Evolutionary conservation across 2,888 invertebrate species (phyloP).

Genomic region (Tillus elongatus): DNA sequence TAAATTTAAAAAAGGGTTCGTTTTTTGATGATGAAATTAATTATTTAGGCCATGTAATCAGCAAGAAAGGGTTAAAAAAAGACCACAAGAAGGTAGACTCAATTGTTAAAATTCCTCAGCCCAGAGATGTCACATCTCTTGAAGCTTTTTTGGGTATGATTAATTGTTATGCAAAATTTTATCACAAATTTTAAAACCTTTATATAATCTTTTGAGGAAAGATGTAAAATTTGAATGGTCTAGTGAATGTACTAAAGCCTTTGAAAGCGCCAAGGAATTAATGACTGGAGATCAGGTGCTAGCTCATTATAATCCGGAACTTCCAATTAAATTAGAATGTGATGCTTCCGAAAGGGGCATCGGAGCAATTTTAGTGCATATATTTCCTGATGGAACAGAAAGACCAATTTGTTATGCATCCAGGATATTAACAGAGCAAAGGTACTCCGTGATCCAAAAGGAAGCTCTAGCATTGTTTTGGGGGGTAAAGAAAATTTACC

Average conservation of each 20-base stretch:
- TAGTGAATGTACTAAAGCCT: conserved; percentile 8
- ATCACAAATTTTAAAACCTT: conserved; percentile 9
- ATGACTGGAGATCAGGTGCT: conserved; percentile 13
- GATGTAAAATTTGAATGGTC: conserved; percentile 11
- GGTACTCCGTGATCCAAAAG: conserved; percentile 27
- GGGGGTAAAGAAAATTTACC: conserved; percentile 26
- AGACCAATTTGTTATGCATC: conserved; percentile 26
- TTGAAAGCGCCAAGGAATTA: conserved; percentile 8
- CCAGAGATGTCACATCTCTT: conserved; percentile 10
- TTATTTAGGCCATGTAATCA: conserved; percentile 15
- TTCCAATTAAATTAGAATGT: conserved; percentile 22
- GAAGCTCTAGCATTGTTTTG: conserved; percentile 30
- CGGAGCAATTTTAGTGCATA: conserved; percentile 25
- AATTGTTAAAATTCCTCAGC: conserved; percentile 9
- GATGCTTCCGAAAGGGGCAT: conserved; percentile 24
- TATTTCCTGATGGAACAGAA: conserved; percentile 23
- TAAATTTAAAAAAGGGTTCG: conserved; percentile 14
- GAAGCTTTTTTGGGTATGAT: conserved; percentile 13
- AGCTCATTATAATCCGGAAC: conserved; percentile 16
- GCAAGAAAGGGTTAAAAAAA: conserved; percentile 11
- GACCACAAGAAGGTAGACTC: conserved; percentile 13
- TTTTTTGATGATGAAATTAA: conserved; percentile 13
- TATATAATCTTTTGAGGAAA: conserved; percentile 12
- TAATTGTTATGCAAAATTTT: conserved; percentile 15
- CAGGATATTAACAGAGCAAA: conserved; percentile 21